Base-by-base conservation (phyloP, 2,113 vertebrate species). In the Indicator indicator region DNA sequence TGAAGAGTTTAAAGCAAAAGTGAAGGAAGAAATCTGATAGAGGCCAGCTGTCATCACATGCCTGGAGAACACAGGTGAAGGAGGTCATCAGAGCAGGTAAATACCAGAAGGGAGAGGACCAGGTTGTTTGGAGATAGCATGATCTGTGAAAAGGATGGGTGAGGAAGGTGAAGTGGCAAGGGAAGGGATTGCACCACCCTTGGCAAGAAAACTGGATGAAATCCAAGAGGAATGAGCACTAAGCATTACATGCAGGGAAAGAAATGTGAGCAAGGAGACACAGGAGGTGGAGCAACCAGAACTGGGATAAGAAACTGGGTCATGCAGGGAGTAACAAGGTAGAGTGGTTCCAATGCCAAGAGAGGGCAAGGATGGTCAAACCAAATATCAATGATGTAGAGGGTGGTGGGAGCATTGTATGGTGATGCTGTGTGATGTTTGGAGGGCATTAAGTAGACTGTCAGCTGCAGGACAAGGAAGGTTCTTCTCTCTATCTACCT, bases 181-280 rank as follows among this genome's bases (percentile, higher is more conserved):
- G 36, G 89, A 6, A 72, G 42, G 26, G 74, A 30, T 62, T 71
- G 74, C 19, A 16, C 18, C 79, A 87, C 28, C 19, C 42, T 28
- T 89, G 84, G 76, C 62, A 70, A 26, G 62, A 32, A 44, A 67
- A 9, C 55, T 62, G 88, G 94, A 59, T 78, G 88, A 28, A 56
- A 50, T 74, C 91, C 93, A 82, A 58, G 73, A 40, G 63, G 74
- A 68, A 46, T 1, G 48, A 46, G 89, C 12, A 4, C 24, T 15
- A 50, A 73, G 69, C 28, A 18, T 70, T 88, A 80, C 59, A 0
- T 6, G 55, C 27, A 2, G 30, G 55, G 16, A 17, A 74, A 93
- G 94, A 85, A 93, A 80, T 54, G 86, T 9, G 63, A 85, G 92
- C 76, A 77, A 24, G 76, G 85, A 88, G 68, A 58, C 27, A 4